Percentiles rank a stretch among this genome's conserved stretches.
These are phyloP conservation scores for Fringilla coelebs DNA, from an alignment of 2,797 vertebrate species.

Conservation along the genomic window DNA sequence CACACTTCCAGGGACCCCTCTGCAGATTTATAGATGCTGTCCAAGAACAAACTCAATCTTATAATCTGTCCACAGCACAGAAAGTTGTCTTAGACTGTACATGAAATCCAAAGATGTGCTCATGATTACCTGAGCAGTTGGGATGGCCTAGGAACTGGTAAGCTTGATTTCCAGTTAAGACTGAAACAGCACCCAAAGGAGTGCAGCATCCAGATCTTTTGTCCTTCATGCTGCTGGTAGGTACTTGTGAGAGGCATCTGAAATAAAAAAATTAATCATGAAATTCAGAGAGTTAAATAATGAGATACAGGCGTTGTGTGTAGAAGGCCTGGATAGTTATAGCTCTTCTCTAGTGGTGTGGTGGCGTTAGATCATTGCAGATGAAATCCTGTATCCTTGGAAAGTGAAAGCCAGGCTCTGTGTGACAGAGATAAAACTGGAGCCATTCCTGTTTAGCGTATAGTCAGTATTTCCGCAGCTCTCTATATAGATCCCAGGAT, in stretches of 20 bases:
- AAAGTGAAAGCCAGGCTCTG: neutral
- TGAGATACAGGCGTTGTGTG: accelerated
- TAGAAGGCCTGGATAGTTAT: neutral
- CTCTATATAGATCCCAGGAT: neutral
- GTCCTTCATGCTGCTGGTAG: neutral
- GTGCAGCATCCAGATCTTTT: neutral
- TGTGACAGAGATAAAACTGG: neutral
- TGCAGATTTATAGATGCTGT: neutral
- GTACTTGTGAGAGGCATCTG: neutral
- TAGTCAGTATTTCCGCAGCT: neutral
- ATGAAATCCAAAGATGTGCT: neutral
- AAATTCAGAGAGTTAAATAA: neutral
- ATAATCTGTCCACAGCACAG: neutral
- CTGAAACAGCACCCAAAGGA: neutral
- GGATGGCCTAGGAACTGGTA: neutral
- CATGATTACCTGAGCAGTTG: neutral
- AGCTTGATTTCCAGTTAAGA: neutral
- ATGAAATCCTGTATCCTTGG: neutral
- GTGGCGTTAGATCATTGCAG: neutral
- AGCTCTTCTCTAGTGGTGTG: neutral
- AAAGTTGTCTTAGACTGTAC: neutral
- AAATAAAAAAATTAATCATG: neutral
- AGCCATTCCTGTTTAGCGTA: neutral
- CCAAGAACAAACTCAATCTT: neutral
- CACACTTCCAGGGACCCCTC: neutral